These are phyloP conservation scores for Pogonomyrmex barbatus DNA, from an alignment of 1,140 invertebrate species.

Conservation along the genomic window DNA sequence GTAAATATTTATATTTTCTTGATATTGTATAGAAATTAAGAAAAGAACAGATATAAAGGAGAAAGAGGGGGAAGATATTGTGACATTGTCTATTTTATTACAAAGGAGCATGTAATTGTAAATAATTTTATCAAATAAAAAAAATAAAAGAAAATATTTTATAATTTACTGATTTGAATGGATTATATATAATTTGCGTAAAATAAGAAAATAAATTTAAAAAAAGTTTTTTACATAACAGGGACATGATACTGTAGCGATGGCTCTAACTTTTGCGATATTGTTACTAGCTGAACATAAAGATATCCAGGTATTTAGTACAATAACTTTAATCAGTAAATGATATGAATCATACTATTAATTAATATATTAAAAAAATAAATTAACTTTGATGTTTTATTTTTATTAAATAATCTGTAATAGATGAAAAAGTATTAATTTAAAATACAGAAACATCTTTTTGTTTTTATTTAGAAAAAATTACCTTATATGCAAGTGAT, in stretches of 20 bases:
- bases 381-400: neutral
- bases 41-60: no score
- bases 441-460: neutral
- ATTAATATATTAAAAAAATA: neutral
- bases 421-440: neutral
- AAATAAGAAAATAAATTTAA: neutral
- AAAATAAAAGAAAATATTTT: no score
- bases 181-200: neutral
- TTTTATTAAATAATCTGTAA: neutral
- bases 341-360: no score
- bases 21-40: neutral
- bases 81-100: no score
- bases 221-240: slow-evolving; percentile 33
- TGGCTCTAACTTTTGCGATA: slow-evolving; percentile 87
- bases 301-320: slow-evolving; percentile 86
- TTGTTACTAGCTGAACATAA: slow-evolving; percentile 88
- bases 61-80: no score
- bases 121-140: neutral
- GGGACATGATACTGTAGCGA: slow-evolving; percentile 91
- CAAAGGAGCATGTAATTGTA: no score
- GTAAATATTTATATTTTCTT: slow-evolving; percentile 82
- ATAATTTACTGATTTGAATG: no score
- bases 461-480: slow-evolving; percentile 59
- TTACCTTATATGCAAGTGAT: neutral
- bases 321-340: no score